Percentiles rank a stretch among this genome's conserved stretches.
These are phyloP conservation scores for Muntiacus reevesi DNA, from an alignment of 2,113 vertebrate genomes.

Conservation along the genomic window DNA sequence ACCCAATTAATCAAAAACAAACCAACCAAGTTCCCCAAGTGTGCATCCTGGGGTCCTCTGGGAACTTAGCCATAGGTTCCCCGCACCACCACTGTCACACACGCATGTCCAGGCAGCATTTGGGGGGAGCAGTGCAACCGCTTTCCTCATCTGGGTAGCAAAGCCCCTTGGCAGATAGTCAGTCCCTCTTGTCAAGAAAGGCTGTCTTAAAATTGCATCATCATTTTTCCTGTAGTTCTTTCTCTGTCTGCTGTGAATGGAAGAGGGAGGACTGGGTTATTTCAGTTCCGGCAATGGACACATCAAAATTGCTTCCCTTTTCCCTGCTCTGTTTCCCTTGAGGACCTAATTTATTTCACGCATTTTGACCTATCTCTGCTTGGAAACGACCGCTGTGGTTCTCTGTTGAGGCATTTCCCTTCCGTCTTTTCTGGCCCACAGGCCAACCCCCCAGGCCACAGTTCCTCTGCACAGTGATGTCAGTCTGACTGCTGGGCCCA, in stretches of 20 bases:
- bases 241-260: neutral
- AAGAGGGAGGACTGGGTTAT: constrained; percentile 55
- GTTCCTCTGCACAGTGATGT: constrained; percentile 79
- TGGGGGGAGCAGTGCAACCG: fast-evolving
- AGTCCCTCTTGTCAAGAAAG: neutral
- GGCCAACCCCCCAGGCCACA: constrained; percentile 78
- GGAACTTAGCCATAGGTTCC: neutral
- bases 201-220: constrained; percentile 47
- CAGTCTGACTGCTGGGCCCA: constrained; percentile 79
- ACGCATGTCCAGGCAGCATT: neutral
- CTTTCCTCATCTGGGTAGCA: neutral
- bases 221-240: neutral
- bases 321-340: constrained; percentile 25
- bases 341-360: constrained; percentile 74
- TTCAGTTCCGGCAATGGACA: constrained; percentile 65
- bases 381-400: constrained; percentile 52
- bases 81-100: neutral
- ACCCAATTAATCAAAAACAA: neutral
- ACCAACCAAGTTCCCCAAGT: neutral
- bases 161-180: neutral
- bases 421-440: constrained; percentile 79
- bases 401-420: constrained; percentile 76
- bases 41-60: neutral
- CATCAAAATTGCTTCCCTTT: constrained; percentile 28
- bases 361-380: constrained; percentile 70